Conservation (phyloP, 2,113 vertebrate genomes). For the Ceyx cyanopectus region DNA sequence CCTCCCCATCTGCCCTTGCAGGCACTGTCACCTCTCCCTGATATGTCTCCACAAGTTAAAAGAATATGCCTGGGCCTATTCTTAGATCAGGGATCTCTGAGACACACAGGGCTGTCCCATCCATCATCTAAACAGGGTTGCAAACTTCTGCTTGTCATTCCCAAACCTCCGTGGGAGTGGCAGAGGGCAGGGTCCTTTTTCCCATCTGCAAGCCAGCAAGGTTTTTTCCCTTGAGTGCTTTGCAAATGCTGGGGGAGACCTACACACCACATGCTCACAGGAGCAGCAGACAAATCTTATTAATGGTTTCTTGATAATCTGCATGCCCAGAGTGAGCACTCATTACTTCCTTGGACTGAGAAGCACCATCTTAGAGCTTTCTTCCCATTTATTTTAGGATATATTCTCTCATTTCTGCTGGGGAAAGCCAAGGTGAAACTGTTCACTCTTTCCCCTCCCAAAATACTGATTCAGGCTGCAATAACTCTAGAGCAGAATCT, state of each 20-base stretch:
- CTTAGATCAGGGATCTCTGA: neutral
- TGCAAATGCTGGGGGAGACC: neutral
- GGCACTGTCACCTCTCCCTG: neutral
- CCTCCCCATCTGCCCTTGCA: neutral
- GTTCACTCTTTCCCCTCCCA: neutral
- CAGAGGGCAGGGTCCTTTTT: neutral
- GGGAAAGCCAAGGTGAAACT: neutral
- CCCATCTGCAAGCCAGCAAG: neutral
- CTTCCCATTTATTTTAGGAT: slow-evolving; percentile 1
- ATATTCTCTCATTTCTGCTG: neutral
- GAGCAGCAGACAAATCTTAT: slow-evolving; percentile 19
- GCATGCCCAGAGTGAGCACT: neutral
- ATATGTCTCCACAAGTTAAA: neutral
- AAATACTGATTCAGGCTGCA: neutral
- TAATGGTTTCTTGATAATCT: slow-evolving; percentile 18
- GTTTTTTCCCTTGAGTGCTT: neutral
- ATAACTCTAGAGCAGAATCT: neutral
- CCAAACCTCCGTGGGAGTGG: neutral
- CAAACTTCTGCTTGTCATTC: neutral
- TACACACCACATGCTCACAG: neutral
- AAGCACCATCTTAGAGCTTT: neutral
- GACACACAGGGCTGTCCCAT: neutral
- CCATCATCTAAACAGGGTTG: neutral
- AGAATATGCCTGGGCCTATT: neutral
- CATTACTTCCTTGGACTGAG: neutral